phyloP scores from a whole-genome alignment of 2,113 vertebrate species.

The Chionis minor region DNA sequence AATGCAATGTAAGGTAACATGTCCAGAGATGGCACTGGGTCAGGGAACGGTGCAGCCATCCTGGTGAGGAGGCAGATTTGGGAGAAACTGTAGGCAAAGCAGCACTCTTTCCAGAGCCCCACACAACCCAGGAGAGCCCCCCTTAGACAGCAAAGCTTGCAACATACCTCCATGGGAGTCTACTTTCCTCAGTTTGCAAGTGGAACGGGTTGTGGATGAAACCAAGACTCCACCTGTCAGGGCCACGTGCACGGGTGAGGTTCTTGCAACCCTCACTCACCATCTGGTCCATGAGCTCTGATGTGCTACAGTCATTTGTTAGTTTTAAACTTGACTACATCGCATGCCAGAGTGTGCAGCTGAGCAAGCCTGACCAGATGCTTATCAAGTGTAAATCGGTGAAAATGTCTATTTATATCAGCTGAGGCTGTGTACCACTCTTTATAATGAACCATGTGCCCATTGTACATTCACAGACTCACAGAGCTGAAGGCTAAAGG shows the following conservation, averaged over 20 bases:
- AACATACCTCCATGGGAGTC: not conserved
- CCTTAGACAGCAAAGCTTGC: not conserved
- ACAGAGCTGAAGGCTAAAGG: not conserved
- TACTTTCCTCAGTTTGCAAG: not conserved
- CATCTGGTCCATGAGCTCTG: conserved; percentile 3
- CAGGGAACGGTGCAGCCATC: not conserved
- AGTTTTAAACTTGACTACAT: conserved; percentile 11
- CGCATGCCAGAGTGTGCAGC: not conserved
- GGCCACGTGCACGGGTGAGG: not conserved
- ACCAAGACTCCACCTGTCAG: not conserved
- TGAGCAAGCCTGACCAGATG: conserved; percentile 57
- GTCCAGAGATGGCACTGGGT: not conserved
- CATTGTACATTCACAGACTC: not conserved
- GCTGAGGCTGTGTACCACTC: not conserved
- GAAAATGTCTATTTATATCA: conserved; percentile 35
- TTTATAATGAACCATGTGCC: conserved; percentile 16
- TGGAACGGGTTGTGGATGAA: not conserved
- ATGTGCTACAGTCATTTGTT: conserved; percentile 24
- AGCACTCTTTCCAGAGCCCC: not conserved
- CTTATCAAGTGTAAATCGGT: conserved; percentile 34
- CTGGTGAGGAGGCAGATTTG: not conserved
- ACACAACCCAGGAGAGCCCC: not conserved
- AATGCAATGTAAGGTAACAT: not conserved
- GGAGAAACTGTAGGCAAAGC: not conserved
- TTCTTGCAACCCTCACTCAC: not conserved